Evolutionary conservation across 2,797 vertebrate genomes (phyloP).

Genomic region (Danio albolineatus): DNA sequence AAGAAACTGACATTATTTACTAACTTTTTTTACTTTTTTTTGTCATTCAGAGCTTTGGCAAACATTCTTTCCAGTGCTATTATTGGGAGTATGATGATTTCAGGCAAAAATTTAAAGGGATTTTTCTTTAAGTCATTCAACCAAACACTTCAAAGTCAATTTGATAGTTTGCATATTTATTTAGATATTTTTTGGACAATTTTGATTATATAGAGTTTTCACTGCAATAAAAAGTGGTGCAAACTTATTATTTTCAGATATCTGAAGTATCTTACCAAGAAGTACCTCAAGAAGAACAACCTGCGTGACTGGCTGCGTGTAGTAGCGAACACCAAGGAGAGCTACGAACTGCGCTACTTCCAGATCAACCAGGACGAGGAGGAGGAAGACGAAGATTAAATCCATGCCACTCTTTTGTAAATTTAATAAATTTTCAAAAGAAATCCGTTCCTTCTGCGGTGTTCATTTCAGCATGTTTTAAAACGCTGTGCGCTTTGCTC

Average conservation of each 20-base stretch:
- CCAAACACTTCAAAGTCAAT: no score
- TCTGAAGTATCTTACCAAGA: slow-evolving; percentile 97
- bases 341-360: slow-evolving; percentile 96
- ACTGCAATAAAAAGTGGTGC: no score
- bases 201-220: no score
- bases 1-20: no score
- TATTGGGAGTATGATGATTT: no score
- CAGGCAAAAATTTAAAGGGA: no score
- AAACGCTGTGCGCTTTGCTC: neutral
- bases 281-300: slow-evolving; percentile 97
- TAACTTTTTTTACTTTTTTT: no score
- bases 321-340: slow-evolving; percentile 95
- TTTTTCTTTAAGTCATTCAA: no score
- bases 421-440: slow-evolving; percentile 84
- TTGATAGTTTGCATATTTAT: no score
- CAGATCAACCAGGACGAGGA: slow-evolving; percentile 98
- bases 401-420: slow-evolving; percentile 77
- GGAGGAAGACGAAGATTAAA: slow-evolving; percentile 96
- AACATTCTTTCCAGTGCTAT: no score
- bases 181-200: no score
- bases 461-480: neutral
- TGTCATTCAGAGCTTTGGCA: no score
- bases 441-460: slow-evolving; percentile 31
- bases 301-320: slow-evolving; percentile 93
- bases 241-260: slow-evolving; percentile 77